Base-by-base conservation (phyloP, 2,797 vertebrate genomes). In the Esox lucius region DNA sequence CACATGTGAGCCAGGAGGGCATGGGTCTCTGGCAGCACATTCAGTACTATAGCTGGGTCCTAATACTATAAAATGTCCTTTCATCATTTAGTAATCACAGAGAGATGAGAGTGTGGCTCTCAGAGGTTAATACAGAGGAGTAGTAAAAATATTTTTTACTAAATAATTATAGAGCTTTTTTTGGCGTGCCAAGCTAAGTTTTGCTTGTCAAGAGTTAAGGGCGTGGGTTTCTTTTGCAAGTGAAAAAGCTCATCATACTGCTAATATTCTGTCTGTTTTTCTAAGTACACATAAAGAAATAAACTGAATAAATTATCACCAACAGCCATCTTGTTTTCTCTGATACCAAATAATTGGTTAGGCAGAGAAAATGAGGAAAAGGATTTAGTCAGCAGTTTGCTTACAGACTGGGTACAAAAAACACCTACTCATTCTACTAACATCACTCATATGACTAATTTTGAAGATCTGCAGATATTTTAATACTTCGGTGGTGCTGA, bases 21-120 rank as follows among this genome's bases (percentile, higher is more conserved):
- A 13, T 64, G 9, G 61, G 24, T 64, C 22, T 5, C 22, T 9
- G 22, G 61, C 12, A 31, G 26, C 13, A 31, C 13, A 31, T 13
- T 8, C 8, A 31, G n/a, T 42, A 68, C 64, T 17, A 66, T 17
- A 64, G 66, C 66, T 24, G 35, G 3, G 35, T 68, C 33, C 35
- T 66, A 68, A 39, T 68, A 68, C 33, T 68, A 17, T 35, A 12
- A 68, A 65, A 66, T 17, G 33, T 35, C 28, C 64, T 66, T 26
- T 26, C 22, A 11, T 61, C 56, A 1, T 59, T 59, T 22, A 22
- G 8, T 22, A 2, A 56, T 9, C 53, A 56, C 53, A n/a, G 22
- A 59, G 22, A 24, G 22, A 59, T 59, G 53, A 22, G 9, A 42
- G 39, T 5, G 5, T 42, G 42, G 9, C 42, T 46, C 42, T 46